Percentiles rank a stretch among this genome's conserved stretches.
Evolutionary conservation across 2,888 invertebrate genomes (phyloP).

Genomic region (Hedya salicella): DNA sequence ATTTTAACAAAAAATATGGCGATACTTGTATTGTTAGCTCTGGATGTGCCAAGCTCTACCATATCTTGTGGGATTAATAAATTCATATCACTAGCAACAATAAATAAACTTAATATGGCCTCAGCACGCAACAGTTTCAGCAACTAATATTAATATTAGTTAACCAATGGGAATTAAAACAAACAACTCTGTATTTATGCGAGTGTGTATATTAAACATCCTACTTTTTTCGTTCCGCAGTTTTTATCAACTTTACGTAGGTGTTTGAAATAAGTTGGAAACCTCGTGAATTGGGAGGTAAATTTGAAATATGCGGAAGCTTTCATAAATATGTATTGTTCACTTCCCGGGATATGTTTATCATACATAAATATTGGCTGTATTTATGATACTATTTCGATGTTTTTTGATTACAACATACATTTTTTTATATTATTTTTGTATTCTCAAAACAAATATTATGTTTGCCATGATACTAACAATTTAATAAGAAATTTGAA

Average conservation of each 20-base stretch:
- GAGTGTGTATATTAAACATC: no score
- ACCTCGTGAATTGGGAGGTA: not conserved
- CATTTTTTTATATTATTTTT: not conserved
- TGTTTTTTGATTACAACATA: not conserved
- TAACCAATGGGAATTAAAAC: not conserved
- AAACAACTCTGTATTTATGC: no score
- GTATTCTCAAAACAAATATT: no score
- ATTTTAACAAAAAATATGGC: no score
- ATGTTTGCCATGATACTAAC: no score
- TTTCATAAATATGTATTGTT: constrained; percentile 24
- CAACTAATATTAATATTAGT: no score
- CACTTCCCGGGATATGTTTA: not conserved
- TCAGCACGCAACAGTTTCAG: not conserved
- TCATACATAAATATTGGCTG: constrained; percentile 12
- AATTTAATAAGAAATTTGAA: no score
- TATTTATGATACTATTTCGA: not conserved
- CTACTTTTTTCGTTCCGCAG: not conserved
- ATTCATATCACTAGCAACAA: no score
- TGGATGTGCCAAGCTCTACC: no score
- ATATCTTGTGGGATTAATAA: no score
- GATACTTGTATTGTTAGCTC: no score
- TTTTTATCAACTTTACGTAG: not conserved
- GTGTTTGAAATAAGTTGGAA: not conserved
- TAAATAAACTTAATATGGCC: no score
- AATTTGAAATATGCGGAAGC: not conserved